Evolutionary conservation across 2,113 vertebrate genomes (phyloP).

Genomic region (Esox niger): DNA sequence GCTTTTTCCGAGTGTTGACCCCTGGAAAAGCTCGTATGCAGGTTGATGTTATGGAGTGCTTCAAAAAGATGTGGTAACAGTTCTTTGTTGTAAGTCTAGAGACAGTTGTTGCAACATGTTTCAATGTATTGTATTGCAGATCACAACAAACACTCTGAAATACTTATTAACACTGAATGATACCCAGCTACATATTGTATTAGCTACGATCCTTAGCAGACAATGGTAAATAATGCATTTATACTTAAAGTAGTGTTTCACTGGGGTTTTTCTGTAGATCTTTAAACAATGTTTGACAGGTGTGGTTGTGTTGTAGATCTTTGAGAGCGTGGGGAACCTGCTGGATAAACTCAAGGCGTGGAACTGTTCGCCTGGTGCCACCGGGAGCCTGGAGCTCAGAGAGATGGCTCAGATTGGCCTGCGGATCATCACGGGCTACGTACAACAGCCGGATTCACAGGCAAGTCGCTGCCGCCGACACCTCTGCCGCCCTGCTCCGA

Average conservation of each 20-base stretch:
- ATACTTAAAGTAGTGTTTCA: too few species aligned
- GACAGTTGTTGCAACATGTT: too few species aligned
- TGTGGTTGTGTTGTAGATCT: constrained; percentile 76
- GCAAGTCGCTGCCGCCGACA: constrained; percentile 55
- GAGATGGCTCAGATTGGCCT: constrained; percentile 95
- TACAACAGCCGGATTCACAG: constrained; percentile 86
- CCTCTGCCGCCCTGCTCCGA: not conserved
- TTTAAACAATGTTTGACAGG: too few species aligned
- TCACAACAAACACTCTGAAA: too few species aligned
- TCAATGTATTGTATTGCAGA: too few species aligned
- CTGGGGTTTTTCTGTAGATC: too few species aligned
- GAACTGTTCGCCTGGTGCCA: constrained; percentile 80
- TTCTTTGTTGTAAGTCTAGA: too few species aligned
- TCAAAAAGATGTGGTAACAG: constrained; percentile 48
- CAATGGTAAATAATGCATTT: too few species aligned
- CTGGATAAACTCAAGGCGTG: constrained; percentile 89
- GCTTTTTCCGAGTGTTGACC: too few species aligned
- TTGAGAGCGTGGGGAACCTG: constrained; percentile 90
- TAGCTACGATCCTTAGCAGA: too few species aligned
- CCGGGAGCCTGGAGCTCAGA: constrained; percentile 78
- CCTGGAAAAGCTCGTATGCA: not conserved
- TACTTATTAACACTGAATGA: too few species aligned
- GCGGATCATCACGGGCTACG: constrained; percentile 86
- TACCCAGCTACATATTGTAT: too few species aligned
- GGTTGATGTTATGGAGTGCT: not conserved